Evolutionary conservation across 2,113 vertebrate genomes (phyloP).

Genomic region (Candoia aspera): DNA sequence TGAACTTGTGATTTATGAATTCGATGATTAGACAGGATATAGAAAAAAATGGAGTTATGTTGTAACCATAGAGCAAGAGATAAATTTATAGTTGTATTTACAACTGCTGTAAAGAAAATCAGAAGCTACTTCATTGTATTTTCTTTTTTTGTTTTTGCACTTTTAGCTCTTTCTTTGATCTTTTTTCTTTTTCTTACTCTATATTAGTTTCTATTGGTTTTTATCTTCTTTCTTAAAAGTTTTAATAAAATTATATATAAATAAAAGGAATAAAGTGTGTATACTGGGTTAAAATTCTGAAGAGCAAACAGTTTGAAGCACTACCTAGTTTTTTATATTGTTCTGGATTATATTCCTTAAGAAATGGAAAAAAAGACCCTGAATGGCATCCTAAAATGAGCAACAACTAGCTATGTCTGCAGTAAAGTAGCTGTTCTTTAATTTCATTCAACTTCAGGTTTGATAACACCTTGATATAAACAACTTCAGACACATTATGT

Average conservation of each 20-base stretch:
- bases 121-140: neutral
- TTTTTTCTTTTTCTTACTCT: neutral
- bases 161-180: neutral
- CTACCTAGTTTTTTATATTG: neutral
- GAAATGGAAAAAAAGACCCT: neutral
- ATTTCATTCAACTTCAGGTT: constrained; percentile 25
- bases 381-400: neutral
- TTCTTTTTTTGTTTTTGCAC: neutral
- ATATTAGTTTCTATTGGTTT: neutral
- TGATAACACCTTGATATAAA: neutral
- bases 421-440: neutral
- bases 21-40: neutral
- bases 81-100: neutral
- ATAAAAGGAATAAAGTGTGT: neutral
- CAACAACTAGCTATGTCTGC: neutral
- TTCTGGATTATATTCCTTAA: neutral
- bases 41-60: neutral
- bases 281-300: neutral
- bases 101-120: neutral
- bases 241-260: neutral
- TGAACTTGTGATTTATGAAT: neutral
- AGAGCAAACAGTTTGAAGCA: neutral
- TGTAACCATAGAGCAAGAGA: neutral
- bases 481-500: neutral
- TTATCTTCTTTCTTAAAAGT: neutral